A percentile compares a stretch with the other conserved stretches of the same genome.
phyloP scores from a whole-genome alignment of 2,797 vertebrate species.

The Molossus alvarezi region DNA sequence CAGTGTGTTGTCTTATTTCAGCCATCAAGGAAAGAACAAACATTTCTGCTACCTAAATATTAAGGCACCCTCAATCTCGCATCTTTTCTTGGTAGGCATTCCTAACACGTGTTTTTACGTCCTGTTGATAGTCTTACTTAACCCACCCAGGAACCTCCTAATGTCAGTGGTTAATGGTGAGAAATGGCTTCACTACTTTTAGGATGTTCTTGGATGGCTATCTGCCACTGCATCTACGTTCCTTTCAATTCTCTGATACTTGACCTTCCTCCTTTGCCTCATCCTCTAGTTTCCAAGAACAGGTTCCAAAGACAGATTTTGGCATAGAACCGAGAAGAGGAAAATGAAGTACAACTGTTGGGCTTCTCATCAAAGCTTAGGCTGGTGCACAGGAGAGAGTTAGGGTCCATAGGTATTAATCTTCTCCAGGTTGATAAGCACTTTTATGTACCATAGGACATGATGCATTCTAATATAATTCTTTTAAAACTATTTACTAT shows the following conservation, averaged over 20 bases:
- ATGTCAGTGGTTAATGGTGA: neutral
- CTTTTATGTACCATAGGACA: neutral
- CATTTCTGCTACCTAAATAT: neutral
- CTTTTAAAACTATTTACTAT: neutral
- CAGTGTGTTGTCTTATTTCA: neutral
- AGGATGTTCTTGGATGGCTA: neutral
- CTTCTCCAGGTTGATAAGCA: neutral
- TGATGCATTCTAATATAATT: neutral
- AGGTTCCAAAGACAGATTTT: neutral
- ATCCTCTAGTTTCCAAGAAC: constrained; percentile 4
- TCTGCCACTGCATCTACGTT: neutral
- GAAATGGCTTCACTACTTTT: neutral
- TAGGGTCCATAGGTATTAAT: neutral
- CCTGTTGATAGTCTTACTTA: neutral
- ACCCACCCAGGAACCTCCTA: neutral
- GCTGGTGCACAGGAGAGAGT: neutral
- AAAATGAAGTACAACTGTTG: neutral
- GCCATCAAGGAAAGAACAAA: neutral
- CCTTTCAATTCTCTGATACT: neutral
- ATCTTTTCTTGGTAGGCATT: neutral
- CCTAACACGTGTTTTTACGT: neutral
- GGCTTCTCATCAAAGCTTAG: neutral
- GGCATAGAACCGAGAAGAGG: neutral
- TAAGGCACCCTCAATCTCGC: accelerated
- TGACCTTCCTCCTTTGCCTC: neutral